Conservation (phyloP, 2,797 vertebrate genomes). For the Alca torda region DNA sequence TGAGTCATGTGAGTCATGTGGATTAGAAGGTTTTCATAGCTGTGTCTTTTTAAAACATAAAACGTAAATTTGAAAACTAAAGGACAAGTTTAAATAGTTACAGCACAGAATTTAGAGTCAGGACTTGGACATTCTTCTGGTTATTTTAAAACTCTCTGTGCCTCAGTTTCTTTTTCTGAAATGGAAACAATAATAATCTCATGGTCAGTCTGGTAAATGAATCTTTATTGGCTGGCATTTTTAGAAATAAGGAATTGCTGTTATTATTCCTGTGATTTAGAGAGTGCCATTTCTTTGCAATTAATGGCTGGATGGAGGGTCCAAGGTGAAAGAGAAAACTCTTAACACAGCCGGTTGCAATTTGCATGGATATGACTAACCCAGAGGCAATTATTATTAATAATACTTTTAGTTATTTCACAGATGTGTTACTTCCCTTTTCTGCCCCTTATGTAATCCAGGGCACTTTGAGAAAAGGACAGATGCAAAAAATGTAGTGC, state of each 20-base stretch:
- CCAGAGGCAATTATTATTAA: conserved; percentile 21
- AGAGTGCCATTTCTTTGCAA: conserved; percentile 1
- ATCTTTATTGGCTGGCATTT: neutral
- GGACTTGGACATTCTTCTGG: neutral
- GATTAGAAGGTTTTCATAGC: neutral
- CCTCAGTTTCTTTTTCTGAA: neutral
- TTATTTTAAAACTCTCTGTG: neutral
- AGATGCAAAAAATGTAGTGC: neutral
- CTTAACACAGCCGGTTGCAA: neutral
- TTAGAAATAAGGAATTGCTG: neutral
- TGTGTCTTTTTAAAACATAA: neutral
- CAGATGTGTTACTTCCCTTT: neutral
- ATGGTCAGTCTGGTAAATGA: neutral
- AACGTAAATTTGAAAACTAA: neutral
- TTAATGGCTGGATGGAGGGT: neutral
- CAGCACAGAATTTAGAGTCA: neutral
- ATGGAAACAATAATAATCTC: neutral
- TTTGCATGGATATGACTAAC: conserved; percentile 8
- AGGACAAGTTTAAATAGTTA: neutral
- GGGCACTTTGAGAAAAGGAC: neutral
- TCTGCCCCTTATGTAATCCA: neutral
- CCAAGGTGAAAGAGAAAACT: conserved; percentile 28
- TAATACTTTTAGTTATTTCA: conserved; percentile 16
- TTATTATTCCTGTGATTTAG: neutral
- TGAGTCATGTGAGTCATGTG: neutral